These are phyloP conservation scores for Anas platyrhynchos DNA, from an alignment of 2,113 vertebrate species.

Conservation along the genomic window DNA sequence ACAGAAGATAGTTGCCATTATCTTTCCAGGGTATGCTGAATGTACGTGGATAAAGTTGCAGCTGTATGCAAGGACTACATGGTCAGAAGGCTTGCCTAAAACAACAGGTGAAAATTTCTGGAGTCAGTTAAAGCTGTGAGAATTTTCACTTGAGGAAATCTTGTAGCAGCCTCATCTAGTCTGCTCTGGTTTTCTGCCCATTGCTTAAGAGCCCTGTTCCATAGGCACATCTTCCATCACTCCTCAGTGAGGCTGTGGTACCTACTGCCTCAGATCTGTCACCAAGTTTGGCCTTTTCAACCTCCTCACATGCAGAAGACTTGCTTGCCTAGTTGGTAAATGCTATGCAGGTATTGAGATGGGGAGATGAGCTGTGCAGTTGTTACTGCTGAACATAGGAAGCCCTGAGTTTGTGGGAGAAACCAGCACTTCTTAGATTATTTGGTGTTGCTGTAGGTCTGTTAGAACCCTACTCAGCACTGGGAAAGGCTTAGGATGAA, in stretches of 20 bases:
- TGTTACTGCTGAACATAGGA: background rate
- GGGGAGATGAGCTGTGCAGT: background rate
- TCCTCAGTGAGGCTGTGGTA: background rate
- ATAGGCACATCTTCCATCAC: accelerated
- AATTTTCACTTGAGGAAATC: background rate
- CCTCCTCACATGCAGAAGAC: background rate
- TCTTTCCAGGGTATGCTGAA: background rate
- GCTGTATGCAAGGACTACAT: background rate
- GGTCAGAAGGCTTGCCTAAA: background rate
- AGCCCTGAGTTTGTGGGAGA: background rate
- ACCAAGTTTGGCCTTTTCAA: background rate
- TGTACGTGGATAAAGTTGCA: background rate
- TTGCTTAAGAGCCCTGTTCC: background rate
- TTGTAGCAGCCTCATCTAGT: background rate
- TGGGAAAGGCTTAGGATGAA: background rate
- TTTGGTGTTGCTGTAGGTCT: background rate
- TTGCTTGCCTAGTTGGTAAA: background rate
- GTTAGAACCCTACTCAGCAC: background rate
- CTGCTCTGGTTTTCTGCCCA: background rate
- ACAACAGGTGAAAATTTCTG: background rate
- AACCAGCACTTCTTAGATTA: background rate
- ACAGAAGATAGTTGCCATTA: background rate
- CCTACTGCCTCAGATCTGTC: background rate
- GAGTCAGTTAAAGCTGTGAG: background rate
- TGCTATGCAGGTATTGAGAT: background rate